Evolutionary conservation across 1,140 invertebrate genomes (phyloP), one percentile per base, ranked within the genome.

Genomic region (Anthonomus grandis): DNA sequence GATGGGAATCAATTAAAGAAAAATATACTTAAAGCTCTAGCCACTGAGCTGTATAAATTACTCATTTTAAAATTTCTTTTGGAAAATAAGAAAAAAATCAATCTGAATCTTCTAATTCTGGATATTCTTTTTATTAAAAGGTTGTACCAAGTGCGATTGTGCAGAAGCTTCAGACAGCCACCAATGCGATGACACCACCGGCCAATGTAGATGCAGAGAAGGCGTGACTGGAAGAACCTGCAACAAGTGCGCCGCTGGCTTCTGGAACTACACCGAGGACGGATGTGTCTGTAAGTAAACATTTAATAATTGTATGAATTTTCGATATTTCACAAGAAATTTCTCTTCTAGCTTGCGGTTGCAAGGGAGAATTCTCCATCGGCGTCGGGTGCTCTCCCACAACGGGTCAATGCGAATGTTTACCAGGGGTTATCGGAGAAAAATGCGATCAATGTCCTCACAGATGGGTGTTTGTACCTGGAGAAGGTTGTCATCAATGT

Each of bases 371-470:
- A 2, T 95, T 91, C 70, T 93, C 93, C 0, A 80, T 90, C 19
- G 93, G 92, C 1, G 86, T 91, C 13, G 91, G 91, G 15, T 97
- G 94, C 66, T 90, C 96, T 71, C 81, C 86, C 0, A 66, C 79
- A 8, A 96, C 89, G 2, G 97, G 97, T 0, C 90, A 95, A 60
- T 99, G 97, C 71, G 84, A 90, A 48, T 99, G 97, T 77, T 75
- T 98, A 18, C 92, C 91, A 0, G 95, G 95, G 12, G 96, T 98
- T 0, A 86, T 95, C 34, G 97, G 97, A 0, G 87, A 92, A 65
- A 93, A 93, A 68, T 99, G 97, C 74, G 93, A 98, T 63, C 83
- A 87, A 4, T 99, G 97, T 74, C 91, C 93, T 0, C 80, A 89
- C 63, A 81, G 94, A 65, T 93, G 86, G 84, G 83, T 87, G 0